Conservation (phyloP, 2,113 vertebrate species). For the Excalfactoria chinensis region DNA sequence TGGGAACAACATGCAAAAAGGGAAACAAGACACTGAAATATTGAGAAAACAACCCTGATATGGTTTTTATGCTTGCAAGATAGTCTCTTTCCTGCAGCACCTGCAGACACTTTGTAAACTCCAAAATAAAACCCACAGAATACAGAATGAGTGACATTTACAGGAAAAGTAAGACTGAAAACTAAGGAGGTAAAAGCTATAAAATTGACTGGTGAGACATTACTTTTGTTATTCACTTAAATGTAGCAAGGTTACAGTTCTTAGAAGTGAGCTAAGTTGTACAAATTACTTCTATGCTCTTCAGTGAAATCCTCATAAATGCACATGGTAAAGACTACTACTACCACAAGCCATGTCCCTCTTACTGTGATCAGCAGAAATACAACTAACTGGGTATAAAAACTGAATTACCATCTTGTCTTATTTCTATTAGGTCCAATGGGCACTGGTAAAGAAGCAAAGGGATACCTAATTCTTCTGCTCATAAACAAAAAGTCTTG, state of each 20-base stretch:
- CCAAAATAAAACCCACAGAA: not conserved
- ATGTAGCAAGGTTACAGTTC: not conserved
- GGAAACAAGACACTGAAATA: not conserved
- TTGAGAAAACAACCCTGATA: not conserved
- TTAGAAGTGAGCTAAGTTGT: not conserved
- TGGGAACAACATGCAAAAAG: accelerated
- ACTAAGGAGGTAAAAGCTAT: not conserved
- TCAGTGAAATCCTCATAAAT: not conserved
- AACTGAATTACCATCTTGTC: not conserved
- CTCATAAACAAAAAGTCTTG: not conserved
- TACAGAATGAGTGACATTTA: not conserved
- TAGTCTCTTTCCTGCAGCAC: not conserved
- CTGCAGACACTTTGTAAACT: not conserved
- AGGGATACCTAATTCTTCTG: not conserved
- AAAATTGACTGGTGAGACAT: not conserved
- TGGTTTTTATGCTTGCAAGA: not conserved
- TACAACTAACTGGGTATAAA: not conserved
- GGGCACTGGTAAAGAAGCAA: not conserved
- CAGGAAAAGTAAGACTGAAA: not conserved
- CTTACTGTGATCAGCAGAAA: not conserved
- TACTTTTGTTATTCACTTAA: not conserved
- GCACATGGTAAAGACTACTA: not conserved
- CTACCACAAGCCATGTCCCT: not conserved
- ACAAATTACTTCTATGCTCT: not conserved
- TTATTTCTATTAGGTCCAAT: not conserved